Conservation (phyloP, 2,797 vertebrate genomes). For the Acanthopagrus latus region DNA sequence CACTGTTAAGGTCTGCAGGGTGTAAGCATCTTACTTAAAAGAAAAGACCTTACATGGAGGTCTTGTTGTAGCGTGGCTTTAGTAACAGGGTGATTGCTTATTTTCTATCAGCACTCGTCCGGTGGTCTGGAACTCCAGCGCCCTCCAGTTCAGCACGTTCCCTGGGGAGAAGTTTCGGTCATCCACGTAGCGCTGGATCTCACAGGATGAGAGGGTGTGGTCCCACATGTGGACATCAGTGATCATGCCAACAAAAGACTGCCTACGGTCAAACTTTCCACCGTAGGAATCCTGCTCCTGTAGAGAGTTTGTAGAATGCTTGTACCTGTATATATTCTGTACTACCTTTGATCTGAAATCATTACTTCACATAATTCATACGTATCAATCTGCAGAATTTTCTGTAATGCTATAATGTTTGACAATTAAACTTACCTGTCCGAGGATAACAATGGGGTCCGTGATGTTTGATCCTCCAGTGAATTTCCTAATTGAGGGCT, state of each 20-base stretch:
- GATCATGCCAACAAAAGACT: constrained; percentile 76
- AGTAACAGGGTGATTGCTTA: constrained; percentile 24
- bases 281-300: constrained; percentile 53
- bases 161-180: constrained; percentile 51
- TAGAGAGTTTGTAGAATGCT: not conserved
- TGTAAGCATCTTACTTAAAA: not conserved
- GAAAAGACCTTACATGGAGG: not conserved
- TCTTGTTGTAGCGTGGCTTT: constrained; percentile 12
- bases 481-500: constrained; percentile 59
- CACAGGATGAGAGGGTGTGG: constrained; percentile 51
- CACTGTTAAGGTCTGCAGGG: not conserved
- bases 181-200: constrained; percentile 60
- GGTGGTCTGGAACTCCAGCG: constrained; percentile 28
- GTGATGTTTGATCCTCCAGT: constrained; percentile 23
- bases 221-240: constrained; percentile 72
- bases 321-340: too few relatives aligned
- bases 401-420: too few relatives aligned
- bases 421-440: constrained; percentile 30
- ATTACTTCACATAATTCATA: not conserved
- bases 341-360: not conserved
- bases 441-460: not conserved
- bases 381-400: too few relatives aligned
- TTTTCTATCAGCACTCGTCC: constrained; percentile 52
- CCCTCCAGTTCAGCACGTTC: constrained; percentile 62
- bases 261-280: constrained; percentile 40